Evolutionary conservation across 2,888 invertebrate genomes (phyloP).

Genomic region (Heliconius ethilla): DNA sequence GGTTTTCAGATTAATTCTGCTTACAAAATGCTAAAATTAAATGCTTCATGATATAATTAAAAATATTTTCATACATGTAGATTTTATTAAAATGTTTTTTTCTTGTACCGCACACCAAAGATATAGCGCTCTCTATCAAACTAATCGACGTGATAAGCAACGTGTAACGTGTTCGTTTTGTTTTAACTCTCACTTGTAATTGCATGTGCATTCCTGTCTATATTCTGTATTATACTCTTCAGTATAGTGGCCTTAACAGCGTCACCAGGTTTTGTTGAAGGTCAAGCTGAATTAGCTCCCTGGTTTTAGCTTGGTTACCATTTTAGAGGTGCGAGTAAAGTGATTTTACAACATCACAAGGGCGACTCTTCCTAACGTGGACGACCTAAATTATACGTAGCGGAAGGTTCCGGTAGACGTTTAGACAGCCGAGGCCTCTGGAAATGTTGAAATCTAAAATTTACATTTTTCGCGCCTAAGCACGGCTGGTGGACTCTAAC

Average conservation of each 20-base stretch:
- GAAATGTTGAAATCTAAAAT: no score
- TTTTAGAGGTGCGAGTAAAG: neutral
- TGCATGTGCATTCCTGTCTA: constrained; percentile 23
- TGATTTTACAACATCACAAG: neutral
- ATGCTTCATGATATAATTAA: no score
- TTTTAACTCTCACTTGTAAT: constrained; percentile 10
- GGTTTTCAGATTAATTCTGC: no score
- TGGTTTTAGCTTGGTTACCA: no score
- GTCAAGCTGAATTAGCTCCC: neutral
- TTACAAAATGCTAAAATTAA: no score
- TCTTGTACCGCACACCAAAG: constrained; percentile 51
- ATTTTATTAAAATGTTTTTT: neutral
- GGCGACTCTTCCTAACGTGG: neutral
- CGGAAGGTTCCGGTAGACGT: no score
- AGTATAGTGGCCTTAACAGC: neutral
- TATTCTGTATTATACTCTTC: neutral
- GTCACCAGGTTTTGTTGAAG: neutral
- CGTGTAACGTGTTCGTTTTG: constrained; percentile 44
- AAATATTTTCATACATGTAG: no score
- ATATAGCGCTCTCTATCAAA: constrained; percentile 45
- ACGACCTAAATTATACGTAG: neutral
- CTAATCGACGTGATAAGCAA: constrained; percentile 68
- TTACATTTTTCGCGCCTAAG: no score
- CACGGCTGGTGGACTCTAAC: no score
- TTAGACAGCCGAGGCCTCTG: no score